phyloP scores from a whole-genome alignment of 2,888 invertebrate genomes.

The Drosophila macrothrix region DNA sequence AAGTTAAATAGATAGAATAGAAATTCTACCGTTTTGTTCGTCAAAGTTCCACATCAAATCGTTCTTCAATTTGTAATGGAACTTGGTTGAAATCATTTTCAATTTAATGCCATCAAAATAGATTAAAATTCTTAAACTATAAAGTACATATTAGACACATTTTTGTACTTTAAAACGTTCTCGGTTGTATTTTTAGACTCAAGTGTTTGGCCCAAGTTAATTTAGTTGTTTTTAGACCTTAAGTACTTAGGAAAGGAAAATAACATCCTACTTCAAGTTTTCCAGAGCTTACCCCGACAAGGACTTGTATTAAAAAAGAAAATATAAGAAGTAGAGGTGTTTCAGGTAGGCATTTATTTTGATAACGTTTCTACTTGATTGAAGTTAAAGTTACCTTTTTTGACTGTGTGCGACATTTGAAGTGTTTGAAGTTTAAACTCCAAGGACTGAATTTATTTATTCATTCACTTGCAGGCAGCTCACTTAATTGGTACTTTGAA shows the following conservation, averaged over 20 bases:
- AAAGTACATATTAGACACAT: neutral
- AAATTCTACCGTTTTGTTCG: neutral
- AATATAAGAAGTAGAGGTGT: neutral
- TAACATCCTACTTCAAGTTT: neutral
- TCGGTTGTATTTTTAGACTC: neutral
- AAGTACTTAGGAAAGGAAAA: neutral
- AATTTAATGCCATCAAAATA: neutral
- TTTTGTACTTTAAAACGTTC: neutral
- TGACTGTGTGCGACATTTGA: neutral
- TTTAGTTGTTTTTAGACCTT: neutral
- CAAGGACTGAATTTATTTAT: slow-evolving; percentile 9
- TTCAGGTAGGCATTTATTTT: neutral
- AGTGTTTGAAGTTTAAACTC: neutral
- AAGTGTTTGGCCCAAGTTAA: neutral
- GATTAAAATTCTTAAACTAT: neutral
- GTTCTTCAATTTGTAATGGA: neutral
- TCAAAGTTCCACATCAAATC: neutral
- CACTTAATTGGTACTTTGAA: neutral
- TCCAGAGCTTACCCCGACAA: neutral
- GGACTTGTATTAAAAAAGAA: neutral
- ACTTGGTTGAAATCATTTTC: neutral
- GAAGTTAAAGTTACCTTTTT: neutral
- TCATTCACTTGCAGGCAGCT: neutral
- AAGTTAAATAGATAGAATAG: neutral
- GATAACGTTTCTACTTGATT: neutral